Evolutionary conservation across 2,797 vertebrate genomes (phyloP).

Genomic region (Scolopax bukidnonensis): DNA sequence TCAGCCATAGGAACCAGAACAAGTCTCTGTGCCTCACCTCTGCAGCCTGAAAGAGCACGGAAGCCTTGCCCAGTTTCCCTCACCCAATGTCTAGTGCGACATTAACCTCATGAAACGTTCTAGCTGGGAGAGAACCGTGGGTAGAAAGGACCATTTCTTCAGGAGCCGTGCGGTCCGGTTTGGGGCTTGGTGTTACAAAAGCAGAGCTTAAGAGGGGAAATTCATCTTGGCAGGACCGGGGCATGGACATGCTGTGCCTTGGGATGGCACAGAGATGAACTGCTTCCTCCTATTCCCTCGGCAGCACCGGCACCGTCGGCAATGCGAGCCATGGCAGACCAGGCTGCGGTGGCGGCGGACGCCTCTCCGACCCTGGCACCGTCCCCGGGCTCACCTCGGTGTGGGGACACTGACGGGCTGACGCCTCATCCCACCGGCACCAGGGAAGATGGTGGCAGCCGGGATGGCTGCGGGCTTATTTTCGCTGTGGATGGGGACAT

Average conservation of each 20-base stretch:
- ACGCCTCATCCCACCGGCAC: not conserved
- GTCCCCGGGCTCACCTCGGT: not conserved
- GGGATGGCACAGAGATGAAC: not conserved
- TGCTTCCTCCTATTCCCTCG: not conserved
- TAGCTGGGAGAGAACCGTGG: not conserved
- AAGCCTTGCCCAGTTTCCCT: not conserved
- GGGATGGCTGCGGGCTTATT: conserved; percentile 77
- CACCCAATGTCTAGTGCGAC: not conserved
- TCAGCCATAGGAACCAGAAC: not conserved
- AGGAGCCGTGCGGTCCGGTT: not conserved
- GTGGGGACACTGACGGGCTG: not conserved
- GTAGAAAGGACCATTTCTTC: not conserved
- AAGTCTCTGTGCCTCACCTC: not conserved
- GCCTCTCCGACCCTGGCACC: not conserved
- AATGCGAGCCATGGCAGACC: conserved; percentile 82
- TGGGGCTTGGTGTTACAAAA: not conserved
- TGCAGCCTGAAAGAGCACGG: not conserved
- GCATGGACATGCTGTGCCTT: not conserved
- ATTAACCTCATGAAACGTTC: not conserved
- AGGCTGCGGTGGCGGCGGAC: not conserved
- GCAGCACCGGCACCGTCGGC: not conserved
- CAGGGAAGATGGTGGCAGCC: conserved; percentile 69
- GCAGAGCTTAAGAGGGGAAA: not conserved
- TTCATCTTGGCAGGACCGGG: not conserved
- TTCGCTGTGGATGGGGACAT: conserved; percentile 74